These are phyloP conservation scores for Gobio occitaniae DNA, from an alignment of 2,797 vertebrate species.

Conservation along the genomic window DNA sequence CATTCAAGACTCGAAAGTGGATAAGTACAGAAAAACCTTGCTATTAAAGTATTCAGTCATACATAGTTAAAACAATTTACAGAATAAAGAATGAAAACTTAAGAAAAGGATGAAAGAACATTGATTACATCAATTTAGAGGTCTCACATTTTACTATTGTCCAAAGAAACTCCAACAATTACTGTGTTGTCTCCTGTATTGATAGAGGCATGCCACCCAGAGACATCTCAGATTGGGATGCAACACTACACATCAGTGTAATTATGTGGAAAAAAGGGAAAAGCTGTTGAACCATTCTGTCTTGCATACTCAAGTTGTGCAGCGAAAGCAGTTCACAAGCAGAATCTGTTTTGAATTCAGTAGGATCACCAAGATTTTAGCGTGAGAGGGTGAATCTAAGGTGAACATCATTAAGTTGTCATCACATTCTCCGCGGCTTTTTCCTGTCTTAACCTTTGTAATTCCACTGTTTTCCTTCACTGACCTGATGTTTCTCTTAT, in stretches of 20 bases:
- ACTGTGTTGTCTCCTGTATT: background rate
- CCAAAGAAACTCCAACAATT: background rate
- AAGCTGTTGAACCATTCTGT: background rate
- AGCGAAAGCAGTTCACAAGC: background rate
- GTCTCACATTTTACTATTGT: background rate
- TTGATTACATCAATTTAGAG: background rate
- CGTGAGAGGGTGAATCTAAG: constrained; percentile 13
- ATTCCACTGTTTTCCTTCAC: background rate
- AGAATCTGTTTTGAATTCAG: constrained; percentile 22
- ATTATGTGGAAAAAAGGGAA: background rate
- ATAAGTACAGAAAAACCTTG: background rate
- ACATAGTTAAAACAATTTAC: background rate
- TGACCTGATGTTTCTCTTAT: constrained; percentile 36
- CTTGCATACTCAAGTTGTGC: background rate
- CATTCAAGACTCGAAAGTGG: background rate
- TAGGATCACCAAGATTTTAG: background rate
- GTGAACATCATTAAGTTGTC: constrained; percentile 26
- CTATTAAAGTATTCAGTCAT: background rate
- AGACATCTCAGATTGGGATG: background rate
- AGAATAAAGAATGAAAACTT: background rate
- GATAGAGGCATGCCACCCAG: background rate
- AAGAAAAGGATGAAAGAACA: background rate
- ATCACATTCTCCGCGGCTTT: constrained; percentile 11
- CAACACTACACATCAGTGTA: background rate
- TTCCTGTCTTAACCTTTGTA: constrained; percentile 43